Conservation (phyloP, 1,140 invertebrate species). For the Apis cerana region DNA sequence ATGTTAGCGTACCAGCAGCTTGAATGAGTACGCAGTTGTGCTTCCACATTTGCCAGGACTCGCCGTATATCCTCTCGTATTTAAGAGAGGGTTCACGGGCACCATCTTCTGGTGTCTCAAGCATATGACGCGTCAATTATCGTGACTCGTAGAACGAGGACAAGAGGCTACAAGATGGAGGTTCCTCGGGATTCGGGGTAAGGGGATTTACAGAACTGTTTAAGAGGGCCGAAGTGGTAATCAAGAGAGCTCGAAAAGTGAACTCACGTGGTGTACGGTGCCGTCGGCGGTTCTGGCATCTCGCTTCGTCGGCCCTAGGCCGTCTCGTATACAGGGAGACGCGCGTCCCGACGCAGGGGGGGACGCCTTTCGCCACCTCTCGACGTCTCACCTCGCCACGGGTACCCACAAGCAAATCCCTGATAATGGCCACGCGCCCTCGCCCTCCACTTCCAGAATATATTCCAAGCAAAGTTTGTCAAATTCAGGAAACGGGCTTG, state of each 20-base stretch:
- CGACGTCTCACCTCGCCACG: constrained; percentile 73
- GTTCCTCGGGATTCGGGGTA: constrained; percentile 59
- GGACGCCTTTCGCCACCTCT: constrained; percentile 72
- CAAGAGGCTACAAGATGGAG: constrained; percentile 78
- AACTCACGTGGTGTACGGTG: constrained; percentile 77
- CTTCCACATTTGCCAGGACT: constrained; percentile 28
- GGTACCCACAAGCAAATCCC: constrained; percentile 69
- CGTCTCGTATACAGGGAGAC: constrained; percentile 62
- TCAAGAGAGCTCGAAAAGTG: constrained; percentile 26
- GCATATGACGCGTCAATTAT: constrained; percentile 74
- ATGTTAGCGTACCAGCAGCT: constrained; percentile 31
- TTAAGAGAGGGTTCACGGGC: constrained; percentile 41
- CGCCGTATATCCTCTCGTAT: constrained; percentile 17
- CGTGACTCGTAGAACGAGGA: constrained; percentile 68
- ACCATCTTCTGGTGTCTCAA: constrained; percentile 54
- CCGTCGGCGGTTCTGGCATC: constrained; percentile 72
- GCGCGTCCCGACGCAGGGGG: constrained; percentile 73
- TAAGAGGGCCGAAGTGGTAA: constrained; percentile 27
- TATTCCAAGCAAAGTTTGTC: constrained; percentile 32
- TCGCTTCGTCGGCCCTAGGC: constrained; percentile 62
- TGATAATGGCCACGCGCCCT: constrained; percentile 70
- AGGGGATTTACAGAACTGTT: constrained; percentile 44
- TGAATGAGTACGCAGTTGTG: constrained; percentile 14
- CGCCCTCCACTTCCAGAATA: constrained; percentile 47
- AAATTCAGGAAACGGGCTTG: constrained; percentile 30